These are phyloP conservation scores for Poeciliopsis retropinna DNA, from an alignment of 2,113 vertebrate species.

Conservation along the genomic window DNA sequence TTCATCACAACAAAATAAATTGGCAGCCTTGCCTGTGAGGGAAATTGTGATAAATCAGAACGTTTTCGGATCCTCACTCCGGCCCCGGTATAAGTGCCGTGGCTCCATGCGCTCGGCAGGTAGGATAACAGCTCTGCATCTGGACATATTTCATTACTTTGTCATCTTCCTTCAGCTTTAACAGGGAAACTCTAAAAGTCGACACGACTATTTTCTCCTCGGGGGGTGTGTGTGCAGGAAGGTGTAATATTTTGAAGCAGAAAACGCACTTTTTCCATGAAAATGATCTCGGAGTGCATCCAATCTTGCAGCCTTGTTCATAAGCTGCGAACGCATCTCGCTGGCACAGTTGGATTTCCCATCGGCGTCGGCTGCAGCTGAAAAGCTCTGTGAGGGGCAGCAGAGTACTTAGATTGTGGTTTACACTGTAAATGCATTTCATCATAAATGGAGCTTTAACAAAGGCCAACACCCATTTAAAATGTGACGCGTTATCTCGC, in stretches of 20 bases:
- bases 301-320: too few relatives aligned
- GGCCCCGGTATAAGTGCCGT: too few relatives aligned
- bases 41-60: background rate
- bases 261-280: background rate
- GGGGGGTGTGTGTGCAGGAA: background rate
- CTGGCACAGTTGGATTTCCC: too few relatives aligned
- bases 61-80: background rate
- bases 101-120: background rate
- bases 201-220: background rate
- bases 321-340: background rate
- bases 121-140: background rate
- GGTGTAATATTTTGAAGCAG: background rate
- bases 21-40: background rate
- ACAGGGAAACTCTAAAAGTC: background rate
- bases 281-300: background rate
- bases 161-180: background rate
- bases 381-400: background rate
- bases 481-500: too few relatives aligned
- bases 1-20: background rate
- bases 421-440: background rate
- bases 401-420: background rate
- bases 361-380: background rate
- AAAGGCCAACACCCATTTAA: background rate
- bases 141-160: background rate
- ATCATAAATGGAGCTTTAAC: background rate